Evolutionary conservation across 2,113 vertebrate genomes (phyloP), one percentile per base, ranked within the genome.

Genomic region (Acanthisitta chloris): DNA sequence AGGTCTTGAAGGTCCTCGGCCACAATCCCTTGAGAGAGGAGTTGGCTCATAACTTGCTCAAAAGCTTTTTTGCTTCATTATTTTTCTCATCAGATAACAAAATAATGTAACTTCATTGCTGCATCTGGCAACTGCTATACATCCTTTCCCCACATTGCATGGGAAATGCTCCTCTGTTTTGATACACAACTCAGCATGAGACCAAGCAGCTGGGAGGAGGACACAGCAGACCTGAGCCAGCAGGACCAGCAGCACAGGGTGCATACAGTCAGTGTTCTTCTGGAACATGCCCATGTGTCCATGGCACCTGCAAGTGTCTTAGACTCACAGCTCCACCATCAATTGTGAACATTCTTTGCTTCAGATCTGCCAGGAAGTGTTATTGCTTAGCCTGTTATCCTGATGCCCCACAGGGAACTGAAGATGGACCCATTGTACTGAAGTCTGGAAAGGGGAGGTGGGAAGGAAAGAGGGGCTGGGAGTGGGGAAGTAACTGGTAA

Each of bases 1-100:
- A 91, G 49, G 46, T 74, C 80, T 95, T 52, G 51, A 78, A 86
- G 51, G 65, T 57, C 67, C 78, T 92, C 54, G 72, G 67, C 74
- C 73, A 52, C 54, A 89, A 89, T 64, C 83, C 42, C 36, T 96
- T 7, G 8, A 76, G 66, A 90, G 79, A 64, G 25, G 46, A 88
- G 57, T 43, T 94, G 71, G 36, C 64, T 92, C 42, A n/a, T 10
- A 28, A 82, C 64, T 38, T 3, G n/a, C 58, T 87, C 42, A 20
- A 51, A 77, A 81, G 54, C 42, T 73, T 92, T 96, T 88, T 82
- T 90, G 31, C 78, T 93, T 92, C 88, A 54, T 95, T 86, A 70
- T 55, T 82, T 86, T 90, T 77, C 84, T 79, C 66, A 71, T 81
- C 88, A 64, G 81, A 95, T 90, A 96, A 70, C 69, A 70, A 45